Evolutionary conservation across 2,797 vertebrate species (phyloP), one percentile per base, ranked within the genome.

Genomic region (Myiotriccus ornatus): DNA sequence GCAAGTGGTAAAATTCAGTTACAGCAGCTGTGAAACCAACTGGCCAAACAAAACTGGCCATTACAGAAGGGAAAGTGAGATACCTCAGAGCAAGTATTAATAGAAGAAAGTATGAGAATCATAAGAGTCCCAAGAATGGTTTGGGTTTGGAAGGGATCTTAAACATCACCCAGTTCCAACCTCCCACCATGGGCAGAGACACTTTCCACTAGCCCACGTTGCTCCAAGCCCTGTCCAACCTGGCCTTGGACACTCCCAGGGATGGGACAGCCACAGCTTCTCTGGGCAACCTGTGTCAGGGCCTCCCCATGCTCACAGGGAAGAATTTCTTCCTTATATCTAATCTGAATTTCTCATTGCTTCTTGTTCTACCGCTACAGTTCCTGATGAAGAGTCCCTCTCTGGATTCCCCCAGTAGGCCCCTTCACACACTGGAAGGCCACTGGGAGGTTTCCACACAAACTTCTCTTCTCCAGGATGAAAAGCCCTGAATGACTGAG

Each of bases 401-500:
- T 56, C 43, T 69, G 70, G 32, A 56, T 49, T 89, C 27, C 35
- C 27, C 35, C 35, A 43, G 35, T 3, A 43, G 27, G 22, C 13
- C 7, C 14, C 27, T 68, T 47, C 47, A 62, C 32, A 68, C 6
- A 63, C 10, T 28, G 35, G 32, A 69, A 62, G 9, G 19, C 3
- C n/a, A 5, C 35, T 76, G 5, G 1, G 7, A 68, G 19, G 27
- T 55, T 16, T 62, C 49, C 19, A 75, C 6, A 63, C 7, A 44
- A 55, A 49, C 10, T 56, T 89, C 32, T 37, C 22, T n/a, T 68
- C 43, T 56, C 15, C 32, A 62, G 43, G 15, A 49, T n/a, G 23
- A 82, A 43, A 9, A 62, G 32, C 9, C 22, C 47, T 63, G 23
- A 63, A 69, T 0, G 0, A 62, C 17, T 46, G 1, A 43, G 14